phyloP scores from a whole-genome alignment of 2,113 vertebrate species.

The Dasypus novemcinctus region DNA sequence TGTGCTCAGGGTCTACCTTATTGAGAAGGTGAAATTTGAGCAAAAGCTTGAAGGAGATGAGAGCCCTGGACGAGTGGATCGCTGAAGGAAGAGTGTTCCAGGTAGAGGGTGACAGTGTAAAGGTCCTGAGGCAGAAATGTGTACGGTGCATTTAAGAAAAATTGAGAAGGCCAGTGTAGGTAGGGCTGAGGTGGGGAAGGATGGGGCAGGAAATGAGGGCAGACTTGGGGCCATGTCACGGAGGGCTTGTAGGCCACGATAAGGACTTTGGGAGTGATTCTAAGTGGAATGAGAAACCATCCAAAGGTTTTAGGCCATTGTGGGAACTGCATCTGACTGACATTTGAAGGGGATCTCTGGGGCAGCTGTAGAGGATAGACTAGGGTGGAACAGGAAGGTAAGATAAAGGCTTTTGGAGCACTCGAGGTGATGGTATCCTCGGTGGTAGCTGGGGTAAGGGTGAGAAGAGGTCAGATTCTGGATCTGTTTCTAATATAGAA shows the following conservation, averaged over 20 bases:
- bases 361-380: not conserved
- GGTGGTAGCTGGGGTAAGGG: not conserved
- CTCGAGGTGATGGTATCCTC: not conserved
- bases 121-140: not conserved
- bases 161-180: not conserved
- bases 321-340: not conserved
- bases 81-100: not conserved
- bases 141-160: not conserved
- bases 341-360: not conserved
- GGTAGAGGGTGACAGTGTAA: not conserved
- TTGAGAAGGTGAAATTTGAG: not conserved
- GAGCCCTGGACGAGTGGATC: not conserved
- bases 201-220: not conserved
- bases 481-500: not conserved
- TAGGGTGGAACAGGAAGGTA: not conserved
- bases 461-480: not conserved
- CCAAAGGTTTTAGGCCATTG: not conserved
- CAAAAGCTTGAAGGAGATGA: not conserved
- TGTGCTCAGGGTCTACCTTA: not conserved
- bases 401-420: not conserved
- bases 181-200: not conserved
- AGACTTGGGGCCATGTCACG: not conserved
- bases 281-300: not conserved
- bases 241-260: not conserved
- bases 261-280: not conserved